Conservation (phyloP, 2,797 vertebrate genomes). For the Sebastes matsubarae region DNA sequence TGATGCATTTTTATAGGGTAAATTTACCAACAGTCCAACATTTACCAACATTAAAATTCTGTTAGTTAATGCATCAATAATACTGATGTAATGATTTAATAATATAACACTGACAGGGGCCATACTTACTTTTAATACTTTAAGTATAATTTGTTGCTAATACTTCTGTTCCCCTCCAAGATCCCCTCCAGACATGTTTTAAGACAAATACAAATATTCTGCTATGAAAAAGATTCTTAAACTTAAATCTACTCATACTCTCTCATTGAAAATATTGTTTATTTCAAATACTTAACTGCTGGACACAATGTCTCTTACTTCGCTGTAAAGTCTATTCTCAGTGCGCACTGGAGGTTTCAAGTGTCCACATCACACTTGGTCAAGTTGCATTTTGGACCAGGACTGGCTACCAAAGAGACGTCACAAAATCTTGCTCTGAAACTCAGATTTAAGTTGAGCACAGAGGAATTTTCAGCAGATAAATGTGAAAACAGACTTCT, state of each 20-base stretch:
- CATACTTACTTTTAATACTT: not conserved
- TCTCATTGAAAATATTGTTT: not conserved
- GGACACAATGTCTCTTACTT: not conserved
- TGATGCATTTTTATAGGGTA: not conserved
- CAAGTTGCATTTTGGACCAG: not conserved
- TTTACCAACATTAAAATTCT: not conserved
- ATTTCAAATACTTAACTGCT: not conserved
- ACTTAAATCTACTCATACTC: not conserved
- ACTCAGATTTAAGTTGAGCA: not conserved
- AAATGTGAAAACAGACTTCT: no score
- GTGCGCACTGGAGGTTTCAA: not conserved
- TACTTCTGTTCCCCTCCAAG: not conserved
- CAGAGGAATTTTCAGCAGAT: not conserved
- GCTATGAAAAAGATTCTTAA: not conserved
- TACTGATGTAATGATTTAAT: not conserved
- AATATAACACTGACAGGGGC: not conserved
- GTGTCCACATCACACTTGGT: constrained; percentile 3
- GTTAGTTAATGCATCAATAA: not conserved
- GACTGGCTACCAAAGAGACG: not conserved
- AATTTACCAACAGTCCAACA: not conserved
- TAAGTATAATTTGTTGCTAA: not conserved
- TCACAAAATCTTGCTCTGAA: not conserved
- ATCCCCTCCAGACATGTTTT: not conserved
- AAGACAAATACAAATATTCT: not conserved
- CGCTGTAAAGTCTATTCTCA: not conserved